phyloP scores from a whole-genome alignment of 2,113 vertebrate species.

The Grammomys dolichurus region DNA sequence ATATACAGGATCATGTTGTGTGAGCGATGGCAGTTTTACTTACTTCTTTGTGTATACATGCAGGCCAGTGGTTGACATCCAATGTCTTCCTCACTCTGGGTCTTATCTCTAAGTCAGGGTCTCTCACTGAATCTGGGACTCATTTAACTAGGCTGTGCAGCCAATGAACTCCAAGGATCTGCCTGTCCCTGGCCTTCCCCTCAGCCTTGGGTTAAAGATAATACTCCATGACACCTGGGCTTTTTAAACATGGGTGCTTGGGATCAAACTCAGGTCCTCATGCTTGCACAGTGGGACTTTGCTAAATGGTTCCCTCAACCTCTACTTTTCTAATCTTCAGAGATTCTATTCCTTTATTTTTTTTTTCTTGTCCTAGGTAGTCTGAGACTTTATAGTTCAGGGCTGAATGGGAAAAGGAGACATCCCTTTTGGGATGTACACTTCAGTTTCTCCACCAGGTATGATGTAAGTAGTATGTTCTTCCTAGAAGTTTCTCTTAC shows the following conservation, averaged over 20 bases:
- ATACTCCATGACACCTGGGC: neutral
- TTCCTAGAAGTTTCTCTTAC: neutral
- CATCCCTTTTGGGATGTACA: neutral
- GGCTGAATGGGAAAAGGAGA: neutral
- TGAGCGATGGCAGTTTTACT: slow-evolving; percentile 51
- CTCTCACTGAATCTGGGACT: neutral
- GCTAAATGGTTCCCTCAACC: too few relatives aligned
- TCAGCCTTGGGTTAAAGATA: neutral
- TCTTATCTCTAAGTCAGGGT: neutral
- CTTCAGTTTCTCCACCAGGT: neutral
- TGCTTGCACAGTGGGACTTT: neutral
- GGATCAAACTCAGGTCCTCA: neutral
- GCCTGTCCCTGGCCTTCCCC: neutral
- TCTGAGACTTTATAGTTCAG: neutral
- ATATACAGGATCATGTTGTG: neutral
- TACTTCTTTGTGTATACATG: neutral
- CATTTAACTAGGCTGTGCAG: neutral
- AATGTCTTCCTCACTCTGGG: neutral
- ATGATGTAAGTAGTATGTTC: neutral
- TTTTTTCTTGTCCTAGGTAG: slow-evolving; percentile 23
- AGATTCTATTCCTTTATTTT: slow-evolving; percentile 11
- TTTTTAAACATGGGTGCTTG: neutral
- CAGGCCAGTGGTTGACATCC: neutral
- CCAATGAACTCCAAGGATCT: too few relatives aligned
- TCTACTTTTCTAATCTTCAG: neutral